A percentile compares a stretch with the other conserved stretches of the same genome.
Conservation (phyloP, 2,113 vertebrate species). For the Sphaerodactylus townsendi region DNA sequence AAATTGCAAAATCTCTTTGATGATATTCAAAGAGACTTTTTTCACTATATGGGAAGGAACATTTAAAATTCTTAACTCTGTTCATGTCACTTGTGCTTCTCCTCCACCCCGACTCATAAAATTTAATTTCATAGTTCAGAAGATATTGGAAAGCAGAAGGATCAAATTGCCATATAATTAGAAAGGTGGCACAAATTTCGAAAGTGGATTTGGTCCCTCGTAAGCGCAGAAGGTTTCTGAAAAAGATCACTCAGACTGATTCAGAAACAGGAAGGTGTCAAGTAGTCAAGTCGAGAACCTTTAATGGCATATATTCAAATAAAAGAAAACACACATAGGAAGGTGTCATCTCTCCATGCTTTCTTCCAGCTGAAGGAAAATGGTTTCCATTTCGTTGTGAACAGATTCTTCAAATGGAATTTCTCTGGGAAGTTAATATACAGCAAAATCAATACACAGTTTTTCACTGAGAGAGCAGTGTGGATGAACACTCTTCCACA, state of each 20-base stretch:
- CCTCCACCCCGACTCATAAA: conserved; percentile 51
- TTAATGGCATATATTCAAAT: too few relatives aligned
- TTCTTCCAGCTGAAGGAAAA: conserved; percentile 48
- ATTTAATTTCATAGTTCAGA: conserved; percentile 77
- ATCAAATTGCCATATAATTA: conserved; percentile 62
- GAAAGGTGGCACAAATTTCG: conserved; percentile 35
- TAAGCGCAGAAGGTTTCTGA: conserved; percentile 49
- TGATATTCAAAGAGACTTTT: conserved; percentile 78
- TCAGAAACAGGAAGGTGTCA: conserved; percentile 32
- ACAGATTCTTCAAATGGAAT: conserved; percentile 47
- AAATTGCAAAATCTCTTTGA: conserved; percentile 79
- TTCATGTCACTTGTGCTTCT: conserved; percentile 66
- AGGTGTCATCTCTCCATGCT: not conserved
- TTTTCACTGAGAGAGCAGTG: conserved; percentile 53
- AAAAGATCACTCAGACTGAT: conserved; percentile 36
- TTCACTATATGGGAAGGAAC: conserved; percentile 71
- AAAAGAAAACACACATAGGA: too few relatives aligned
- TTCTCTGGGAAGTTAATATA: conserved; percentile 68
- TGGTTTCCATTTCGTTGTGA: conserved; percentile 58
- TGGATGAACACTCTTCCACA: not conserved
- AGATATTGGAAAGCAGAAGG: conserved; percentile 64
- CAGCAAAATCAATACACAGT: conserved; percentile 69
- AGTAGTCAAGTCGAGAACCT: too few relatives aligned
- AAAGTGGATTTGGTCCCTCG: conserved; percentile 49
- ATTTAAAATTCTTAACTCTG: conserved; percentile 77